These are phyloP conservation scores for Palaemon carinicauda DNA, from an alignment of 1,140 invertebrate genomes.

Conservation along the genomic window DNA sequence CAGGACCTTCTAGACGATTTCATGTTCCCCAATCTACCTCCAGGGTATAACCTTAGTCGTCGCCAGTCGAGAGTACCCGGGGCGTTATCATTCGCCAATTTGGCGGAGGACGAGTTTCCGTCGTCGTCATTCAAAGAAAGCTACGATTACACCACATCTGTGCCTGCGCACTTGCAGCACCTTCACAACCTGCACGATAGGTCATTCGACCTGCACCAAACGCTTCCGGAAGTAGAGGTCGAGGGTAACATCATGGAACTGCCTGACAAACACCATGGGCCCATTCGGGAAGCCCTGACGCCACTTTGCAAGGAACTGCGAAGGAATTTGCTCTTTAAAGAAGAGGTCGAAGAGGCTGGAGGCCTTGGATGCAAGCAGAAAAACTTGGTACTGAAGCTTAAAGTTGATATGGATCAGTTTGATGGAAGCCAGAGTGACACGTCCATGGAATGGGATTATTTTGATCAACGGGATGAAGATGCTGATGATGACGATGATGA, in stretches of 20 bases:
- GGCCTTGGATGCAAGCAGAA: background rate
- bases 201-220: background rate
- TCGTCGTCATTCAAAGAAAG: background rate
- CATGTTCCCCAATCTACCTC: background rate
- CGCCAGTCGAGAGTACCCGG: background rate
- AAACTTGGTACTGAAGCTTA: slow-evolving; percentile 25
- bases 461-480: slow-evolving; percentile 36
- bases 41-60: background rate
- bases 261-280: slow-evolving; percentile 26
- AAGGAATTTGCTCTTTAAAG: slow-evolving; percentile 11
- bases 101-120: background rate
- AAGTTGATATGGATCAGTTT: slow-evolving; percentile 31
- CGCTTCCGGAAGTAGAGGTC: slow-evolving; percentile 28
- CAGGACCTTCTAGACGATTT: slow-evolving; percentile 32
- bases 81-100: slow-evolving; percentile 24
- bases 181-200: background rate
- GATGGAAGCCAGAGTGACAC: slow-evolving; percentile 36
- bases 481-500: background rate
- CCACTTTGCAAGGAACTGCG: slow-evolving; percentile 39
- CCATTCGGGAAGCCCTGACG: slow-evolving; percentile 28
- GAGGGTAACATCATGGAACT: slow-evolving; percentile 33
- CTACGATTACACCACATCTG: slow-evolving; percentile 33
- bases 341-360: background rate
- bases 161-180: slow-evolving; percentile 39
- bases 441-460: slow-evolving; percentile 53